A percentile compares a stretch with the other conserved stretches of the same genome.
Evolutionary conservation across 2,888 invertebrate species (phyloP).

Genomic region (Chironomus tentans): DNA sequence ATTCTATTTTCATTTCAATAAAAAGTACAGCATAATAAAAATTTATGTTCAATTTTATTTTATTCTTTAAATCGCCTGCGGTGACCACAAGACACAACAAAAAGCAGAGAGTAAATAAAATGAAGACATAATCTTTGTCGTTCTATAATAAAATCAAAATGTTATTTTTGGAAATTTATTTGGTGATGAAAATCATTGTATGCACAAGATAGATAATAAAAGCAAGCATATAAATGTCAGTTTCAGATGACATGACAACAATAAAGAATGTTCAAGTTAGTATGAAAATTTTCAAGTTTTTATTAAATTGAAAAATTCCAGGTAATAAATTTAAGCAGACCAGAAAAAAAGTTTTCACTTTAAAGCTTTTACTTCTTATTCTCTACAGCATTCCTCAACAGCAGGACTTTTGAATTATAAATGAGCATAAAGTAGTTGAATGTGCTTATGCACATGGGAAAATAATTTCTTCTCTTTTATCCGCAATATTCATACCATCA

Average conservation of each 20-base stretch:
- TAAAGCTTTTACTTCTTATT: not conserved
- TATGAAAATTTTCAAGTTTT: not conserved
- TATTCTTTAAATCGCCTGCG: not conserved
- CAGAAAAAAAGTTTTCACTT: not conserved
- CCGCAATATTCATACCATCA: not conserved
- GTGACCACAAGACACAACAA: not conserved
- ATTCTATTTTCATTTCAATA: no score
- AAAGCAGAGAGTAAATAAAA: not conserved
- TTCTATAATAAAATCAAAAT: not conserved
- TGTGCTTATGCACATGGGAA: slow-evolving; percentile 2
- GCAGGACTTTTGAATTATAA: slow-evolving; percentile 1
- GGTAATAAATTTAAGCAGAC: not conserved
- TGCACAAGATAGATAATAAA: not conserved
- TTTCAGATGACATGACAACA: not conserved
- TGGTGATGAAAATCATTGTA: not conserved
- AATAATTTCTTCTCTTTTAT: not conserved
- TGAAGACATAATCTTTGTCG: not conserved
- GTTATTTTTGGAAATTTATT: not conserved
- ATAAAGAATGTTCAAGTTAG: no score
- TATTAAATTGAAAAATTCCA: not conserved
- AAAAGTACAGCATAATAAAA: not conserved
- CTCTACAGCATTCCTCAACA: not conserved
- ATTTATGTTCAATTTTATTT: not conserved
- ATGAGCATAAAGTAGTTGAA: slow-evolving; percentile 1
- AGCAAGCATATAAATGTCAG: not conserved